Evolutionary conservation across 2,888 invertebrate genomes (phyloP).

Genomic region (Aphidoletes aphidimyza): DNA sequence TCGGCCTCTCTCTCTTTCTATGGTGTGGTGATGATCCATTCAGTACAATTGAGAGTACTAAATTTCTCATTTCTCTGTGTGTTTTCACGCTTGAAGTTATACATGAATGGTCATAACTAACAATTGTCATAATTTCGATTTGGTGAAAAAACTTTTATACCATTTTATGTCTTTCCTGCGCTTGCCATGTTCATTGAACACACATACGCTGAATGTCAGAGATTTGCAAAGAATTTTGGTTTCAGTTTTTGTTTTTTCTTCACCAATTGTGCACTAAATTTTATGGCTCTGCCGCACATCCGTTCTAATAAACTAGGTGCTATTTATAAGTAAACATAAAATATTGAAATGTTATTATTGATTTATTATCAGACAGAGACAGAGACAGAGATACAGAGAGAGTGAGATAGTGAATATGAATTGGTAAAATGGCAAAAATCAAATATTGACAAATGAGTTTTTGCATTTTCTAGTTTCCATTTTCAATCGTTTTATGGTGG

Average conservation of each 20-base stretch:
- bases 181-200: too few relatives aligned
- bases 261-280: not conserved
- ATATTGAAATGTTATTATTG: slow-evolving; percentile 45
- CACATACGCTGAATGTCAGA: too few relatives aligned
- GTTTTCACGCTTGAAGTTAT: not conserved
- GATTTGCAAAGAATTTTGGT: too few relatives aligned
- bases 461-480: not conserved
- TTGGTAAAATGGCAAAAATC: not conserved
- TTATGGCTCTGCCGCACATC: not conserved
- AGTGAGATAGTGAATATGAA: not conserved
- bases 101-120: not conserved
- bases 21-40: not conserved
- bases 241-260: too few relatives aligned
- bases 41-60: not conserved
- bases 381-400: too few relatives aligned
- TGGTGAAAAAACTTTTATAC: slow-evolving; percentile 4
- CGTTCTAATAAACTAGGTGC: not conserved
- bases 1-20: too few relatives aligned
- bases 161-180: not conserved
- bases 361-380: too few relatives aligned
- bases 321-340: slow-evolving; percentile 27
- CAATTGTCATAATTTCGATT: slow-evolving; percentile 20
- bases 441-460: slow-evolving; percentile 39
- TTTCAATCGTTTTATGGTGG: not conserved
- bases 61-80: not conserved